Conservation (phyloP, 2,797 vertebrate genomes). For the Phoebastria nigripes region DNA sequence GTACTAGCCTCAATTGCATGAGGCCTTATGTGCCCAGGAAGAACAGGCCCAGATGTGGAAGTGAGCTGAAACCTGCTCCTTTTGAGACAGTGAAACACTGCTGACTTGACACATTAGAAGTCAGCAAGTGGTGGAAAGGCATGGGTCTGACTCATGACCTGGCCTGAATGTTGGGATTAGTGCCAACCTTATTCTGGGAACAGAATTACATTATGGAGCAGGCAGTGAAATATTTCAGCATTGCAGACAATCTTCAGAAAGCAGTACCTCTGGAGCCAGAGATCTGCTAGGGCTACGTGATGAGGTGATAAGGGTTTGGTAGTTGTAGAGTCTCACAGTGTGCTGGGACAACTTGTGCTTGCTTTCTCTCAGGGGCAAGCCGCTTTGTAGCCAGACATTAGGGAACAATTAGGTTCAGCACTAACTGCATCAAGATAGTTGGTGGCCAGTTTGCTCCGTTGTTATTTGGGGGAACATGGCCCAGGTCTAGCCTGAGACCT, state of each 20-base stretch:
- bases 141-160: neutral
- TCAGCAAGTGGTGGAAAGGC: neutral
- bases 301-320: neutral
- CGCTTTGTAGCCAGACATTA: neutral
- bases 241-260: neutral
- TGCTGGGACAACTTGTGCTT: neutral
- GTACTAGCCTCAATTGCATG: neutral
- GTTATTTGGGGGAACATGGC: neutral
- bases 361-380: neutral
- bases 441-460: neutral
- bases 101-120: neutral
- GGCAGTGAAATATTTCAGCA: neutral
- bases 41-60: neutral
- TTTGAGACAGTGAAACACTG: neutral
- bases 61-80: neutral
- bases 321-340: neutral
- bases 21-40: neutral
- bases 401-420: neutral
- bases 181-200: neutral
- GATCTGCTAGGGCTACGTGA: rapidly evolving
- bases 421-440: neutral
- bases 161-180: neutral
- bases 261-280: neutral
- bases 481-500: neutral
- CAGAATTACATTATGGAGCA: neutral